Evolutionary conservation across 2,797 vertebrate species (phyloP), one percentile per base, ranked within the genome.

Genomic region (Bovichtus variegatus): DNA sequence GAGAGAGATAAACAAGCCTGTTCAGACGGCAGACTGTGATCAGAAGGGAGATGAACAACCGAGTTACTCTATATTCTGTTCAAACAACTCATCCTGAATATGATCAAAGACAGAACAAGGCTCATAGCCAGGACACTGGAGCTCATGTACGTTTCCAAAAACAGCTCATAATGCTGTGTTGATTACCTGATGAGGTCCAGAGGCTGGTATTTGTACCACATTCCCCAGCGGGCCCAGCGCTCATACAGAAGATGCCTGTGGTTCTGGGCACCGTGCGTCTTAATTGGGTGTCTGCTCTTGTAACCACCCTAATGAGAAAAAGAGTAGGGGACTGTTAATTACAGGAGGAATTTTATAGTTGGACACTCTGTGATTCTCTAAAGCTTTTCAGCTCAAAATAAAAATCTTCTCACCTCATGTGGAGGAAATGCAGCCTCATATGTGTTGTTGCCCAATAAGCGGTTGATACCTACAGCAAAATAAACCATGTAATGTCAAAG

Each of bases 201-300:
- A 55, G 98, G 98, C 49, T 99, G 98, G 87, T 99, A 98, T 87
- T 99, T 99, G 92, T 99, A 99, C 98, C 98, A 99, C 91, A 99
- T 98, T 10, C 98, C 98, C 98, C 98, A 99, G 61, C 98, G 97
- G 68, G 98, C 98, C 98, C 98, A 99, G 5, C 98, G 96, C 87
- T 99, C 98, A 23, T 99, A 99, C n/a, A 99, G 94, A 10, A 99
- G 95, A 80, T 99, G 98, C 21, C 98, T 95, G 88, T 99, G 98
- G 89, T 99, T 99, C 89, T 99, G 97, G 59, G 97, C 97, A 15
- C 98, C 98, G 0, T 99, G 97, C 0, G 98, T 99, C 94, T 98
- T 97, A 84, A 99, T 99, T 6, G 97, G 97, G 76, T 97, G 97
- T 63, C 95, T 96, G 90, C 98, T 99, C 85, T 98, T 98, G 86